Evolutionary conservation across 2,797 vertebrate genomes (phyloP).

Genomic region (Artibeus lituratus): DNA sequence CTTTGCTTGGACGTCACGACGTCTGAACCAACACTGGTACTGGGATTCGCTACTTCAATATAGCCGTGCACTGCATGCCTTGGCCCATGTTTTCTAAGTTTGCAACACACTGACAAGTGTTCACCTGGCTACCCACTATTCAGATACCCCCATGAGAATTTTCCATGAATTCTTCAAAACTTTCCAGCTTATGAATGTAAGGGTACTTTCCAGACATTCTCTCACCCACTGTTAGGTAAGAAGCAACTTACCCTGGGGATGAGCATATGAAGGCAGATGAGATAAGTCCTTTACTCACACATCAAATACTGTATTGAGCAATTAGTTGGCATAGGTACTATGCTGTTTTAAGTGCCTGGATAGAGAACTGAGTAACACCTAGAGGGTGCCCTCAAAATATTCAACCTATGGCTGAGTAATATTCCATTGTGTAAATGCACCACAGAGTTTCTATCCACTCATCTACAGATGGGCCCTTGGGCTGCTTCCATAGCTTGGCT

Average conservation of each 20-base stretch:
- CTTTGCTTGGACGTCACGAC: background rate
- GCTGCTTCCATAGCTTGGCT: background rate
- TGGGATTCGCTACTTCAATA: background rate
- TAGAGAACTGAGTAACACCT: background rate
- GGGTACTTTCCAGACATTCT: background rate
- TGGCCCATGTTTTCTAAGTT: background rate
- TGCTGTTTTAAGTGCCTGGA: background rate
- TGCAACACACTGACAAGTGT: background rate
- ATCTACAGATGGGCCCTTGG: background rate
- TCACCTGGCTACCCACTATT: background rate
- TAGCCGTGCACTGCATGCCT: background rate
- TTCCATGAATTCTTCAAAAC: slow-evolving; percentile 6
- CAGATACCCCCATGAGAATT: background rate
- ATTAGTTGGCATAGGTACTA: background rate
- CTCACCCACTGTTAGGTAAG: background rate
- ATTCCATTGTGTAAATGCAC: background rate
- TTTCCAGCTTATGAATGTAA: background rate
- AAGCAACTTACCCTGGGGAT: background rate
- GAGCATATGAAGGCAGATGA: background rate
- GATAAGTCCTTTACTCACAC: background rate
- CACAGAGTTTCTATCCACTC: background rate
- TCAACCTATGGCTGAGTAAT: background rate
- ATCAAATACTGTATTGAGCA: background rate
- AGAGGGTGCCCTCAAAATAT: background rate
- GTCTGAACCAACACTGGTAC: background rate